A percentile compares a stretch with the other conserved stretches of the same genome.
Conservation (phyloP, 2,113 vertebrate genomes). For the Trematomus loennbergii region DNA sequence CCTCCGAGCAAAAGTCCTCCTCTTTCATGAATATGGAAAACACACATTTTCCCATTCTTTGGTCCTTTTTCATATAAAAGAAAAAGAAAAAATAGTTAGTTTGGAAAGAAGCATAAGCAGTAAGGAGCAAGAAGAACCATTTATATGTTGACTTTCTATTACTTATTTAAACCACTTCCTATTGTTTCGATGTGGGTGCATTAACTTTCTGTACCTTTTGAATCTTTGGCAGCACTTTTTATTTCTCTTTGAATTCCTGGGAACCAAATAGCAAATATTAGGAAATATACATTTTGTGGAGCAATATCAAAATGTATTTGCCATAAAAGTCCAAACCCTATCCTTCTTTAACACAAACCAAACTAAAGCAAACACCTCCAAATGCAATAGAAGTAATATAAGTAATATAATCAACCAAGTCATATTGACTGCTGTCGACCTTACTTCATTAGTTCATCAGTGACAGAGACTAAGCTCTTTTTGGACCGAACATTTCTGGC, state of each 20-base stretch:
- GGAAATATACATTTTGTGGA: background rate
- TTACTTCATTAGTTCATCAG: conserved; percentile 70
- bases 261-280: conserved; percentile 3
- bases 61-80: conserved; percentile 59
- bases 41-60: conserved; percentile 58
- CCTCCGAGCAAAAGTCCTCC: background rate
- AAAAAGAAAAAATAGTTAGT: conserved; percentile 51
- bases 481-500: conserved; percentile 94
- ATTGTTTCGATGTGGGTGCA: conserved; percentile 10
- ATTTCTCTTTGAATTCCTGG: background rate
- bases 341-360: conserved; percentile 40
- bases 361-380: conserved; percentile 35
- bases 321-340: background rate
- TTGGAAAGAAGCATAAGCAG: background rate
- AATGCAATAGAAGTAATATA: conserved; percentile 35
- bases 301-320: conserved; percentile 15
- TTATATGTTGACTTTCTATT: background rate
- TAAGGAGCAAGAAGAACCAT: background rate
- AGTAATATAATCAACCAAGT: conserved; percentile 26
- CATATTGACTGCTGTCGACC: conserved; percentile 1
- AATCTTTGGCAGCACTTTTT: background rate
- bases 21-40: conserved; percentile 13
- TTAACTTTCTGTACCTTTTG: background rate
- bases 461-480: conserved; percentile 95
- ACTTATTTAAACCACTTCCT: conserved; percentile 2